Evolutionary conservation across 2,888 invertebrate genomes (phyloP), one percentile per base, ranked within the genome.

Genomic region (Agrilus mali): DNA sequence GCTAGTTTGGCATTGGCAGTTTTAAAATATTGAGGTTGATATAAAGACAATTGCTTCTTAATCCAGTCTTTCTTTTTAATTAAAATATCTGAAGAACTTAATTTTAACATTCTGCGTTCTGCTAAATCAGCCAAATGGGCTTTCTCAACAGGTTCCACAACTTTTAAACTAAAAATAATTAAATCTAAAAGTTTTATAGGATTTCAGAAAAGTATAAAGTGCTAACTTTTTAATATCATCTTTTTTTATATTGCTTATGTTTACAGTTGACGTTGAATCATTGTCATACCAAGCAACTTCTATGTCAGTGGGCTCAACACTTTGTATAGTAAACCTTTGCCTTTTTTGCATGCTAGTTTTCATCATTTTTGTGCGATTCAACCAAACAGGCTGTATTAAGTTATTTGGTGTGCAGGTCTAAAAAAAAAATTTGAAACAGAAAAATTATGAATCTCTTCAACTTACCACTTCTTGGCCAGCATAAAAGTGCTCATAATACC

Each of bases 71-170:
- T 80, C 59, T 83, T 81, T 51, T 80, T 82, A 43, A 86, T 64
- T 47, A 87, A 74, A 32, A 75, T 73, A 69, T 94, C 93, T 53
- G 77, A 75, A 8, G 81, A 74, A 46, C 78, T 78, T 53, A 90
- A 76, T 44, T 80, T 80, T 60, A 94, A 80, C 65, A 85, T 84
- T 65, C 84, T 86, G 48, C 89, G 77, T 67, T 94, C 93, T 43
- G 89, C 87, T 36, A 94, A 82, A 71, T 94, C 92, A 27, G 10
- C 27, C 53, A 90, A 73, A 52, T 86, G 87, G 62, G 86, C 86
- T 35, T 88, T 83, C 62, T 87, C 86, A 57, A 89, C 88, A 44
- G 88, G 82, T 60, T 89, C 90, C 49, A 94, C 68, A 49, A 87
- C 73, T 62, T 86, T 86, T 40, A 94, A 69, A 56, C 86, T 77